These are phyloP conservation scores for Hydrophis major DNA, from an alignment of 2,797 vertebrate genomes.

Conservation along the genomic window DNA sequence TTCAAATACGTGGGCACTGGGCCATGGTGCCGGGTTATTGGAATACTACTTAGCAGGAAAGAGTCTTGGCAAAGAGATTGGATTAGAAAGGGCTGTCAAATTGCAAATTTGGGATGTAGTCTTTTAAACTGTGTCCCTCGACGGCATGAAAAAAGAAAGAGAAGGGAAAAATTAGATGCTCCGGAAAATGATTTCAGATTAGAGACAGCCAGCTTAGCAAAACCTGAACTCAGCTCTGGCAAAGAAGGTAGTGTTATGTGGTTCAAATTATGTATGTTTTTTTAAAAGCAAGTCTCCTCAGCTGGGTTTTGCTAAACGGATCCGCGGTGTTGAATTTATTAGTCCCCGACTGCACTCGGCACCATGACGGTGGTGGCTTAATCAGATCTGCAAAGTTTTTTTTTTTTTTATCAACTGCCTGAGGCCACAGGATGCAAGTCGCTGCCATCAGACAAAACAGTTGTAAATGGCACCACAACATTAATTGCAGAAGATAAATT, in stretches of 20 bases:
- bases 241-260: neutral
- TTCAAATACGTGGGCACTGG: neutral
- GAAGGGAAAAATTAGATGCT: neutral
- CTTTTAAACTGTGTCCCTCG: neutral
- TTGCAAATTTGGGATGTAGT: neutral
- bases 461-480: neutral
- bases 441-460: neutral
- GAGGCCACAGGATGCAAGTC: neutral
- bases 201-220: neutral
- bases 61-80: neutral
- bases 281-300: neutral
- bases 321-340: neutral
- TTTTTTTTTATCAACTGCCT: slow-evolving; percentile 26
- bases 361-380: neutral
- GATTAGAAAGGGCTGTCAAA: neutral
- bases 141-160: neutral
- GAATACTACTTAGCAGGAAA: neutral
- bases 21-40: neutral
- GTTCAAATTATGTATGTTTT: neutral
- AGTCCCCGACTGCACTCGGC: neutral
- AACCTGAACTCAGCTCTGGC: neutral
- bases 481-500: neutral
- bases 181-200: neutral
- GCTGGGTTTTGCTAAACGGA: neutral
- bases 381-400: slow-evolving; percentile 6